Percentiles rank a stretch among this genome's conserved stretches.
phyloP scores from a whole-genome alignment of 2,113 vertebrate genomes.

The Emydocephalus ijimae region DNA sequence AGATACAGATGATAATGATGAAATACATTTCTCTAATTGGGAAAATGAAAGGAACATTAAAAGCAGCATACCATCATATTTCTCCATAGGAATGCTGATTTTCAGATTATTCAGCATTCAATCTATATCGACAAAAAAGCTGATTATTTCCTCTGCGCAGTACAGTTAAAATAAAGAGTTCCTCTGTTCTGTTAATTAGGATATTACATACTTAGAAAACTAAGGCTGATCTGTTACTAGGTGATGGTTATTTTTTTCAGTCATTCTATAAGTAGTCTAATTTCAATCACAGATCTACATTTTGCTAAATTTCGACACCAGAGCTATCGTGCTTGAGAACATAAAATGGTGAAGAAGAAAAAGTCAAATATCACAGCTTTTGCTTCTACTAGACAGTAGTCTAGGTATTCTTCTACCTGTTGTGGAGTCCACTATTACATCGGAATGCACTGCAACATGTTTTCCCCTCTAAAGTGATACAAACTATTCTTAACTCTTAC shows the following conservation, averaged over 20 bases:
- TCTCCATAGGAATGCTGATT: slow-evolving; percentile 35
- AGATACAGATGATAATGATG: not conserved
- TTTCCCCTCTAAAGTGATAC: slow-evolving; percentile 29
- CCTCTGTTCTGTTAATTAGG: slow-evolving; percentile 22
- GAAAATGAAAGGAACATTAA: slow-evolving; percentile 10
- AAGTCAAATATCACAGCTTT: slow-evolving; percentile 42
- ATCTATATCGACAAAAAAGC: slow-evolving; percentile 2
- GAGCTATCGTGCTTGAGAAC: slow-evolving; percentile 35
- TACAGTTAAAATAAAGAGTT: slow-evolving; percentile 36
- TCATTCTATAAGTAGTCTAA: slow-evolving; percentile 40
- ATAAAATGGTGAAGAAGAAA: slow-evolving; percentile 39
- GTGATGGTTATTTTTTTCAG: slow-evolving; percentile 39
- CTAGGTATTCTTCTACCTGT: slow-evolving; percentile 40
- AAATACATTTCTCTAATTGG: slow-evolving; percentile 35
- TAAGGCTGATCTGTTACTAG: slow-evolving; percentile 26
- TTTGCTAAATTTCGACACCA: slow-evolving; percentile 59
- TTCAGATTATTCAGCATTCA: slow-evolving; percentile 1
- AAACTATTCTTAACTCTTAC: slow-evolving; percentile 33
- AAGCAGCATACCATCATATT: not conserved
- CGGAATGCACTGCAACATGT: slow-evolving; percentile 36
- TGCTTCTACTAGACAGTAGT: slow-evolving; percentile 15
- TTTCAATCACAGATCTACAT: slow-evolving; percentile 50
- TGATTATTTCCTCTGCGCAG: not conserved
- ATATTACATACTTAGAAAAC: slow-evolving; percentile 3
- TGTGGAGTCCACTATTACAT: slow-evolving; percentile 52